phyloP scores from a whole-genome alignment of 1,140 invertebrate species.

The Calosoma granatense region DNA sequence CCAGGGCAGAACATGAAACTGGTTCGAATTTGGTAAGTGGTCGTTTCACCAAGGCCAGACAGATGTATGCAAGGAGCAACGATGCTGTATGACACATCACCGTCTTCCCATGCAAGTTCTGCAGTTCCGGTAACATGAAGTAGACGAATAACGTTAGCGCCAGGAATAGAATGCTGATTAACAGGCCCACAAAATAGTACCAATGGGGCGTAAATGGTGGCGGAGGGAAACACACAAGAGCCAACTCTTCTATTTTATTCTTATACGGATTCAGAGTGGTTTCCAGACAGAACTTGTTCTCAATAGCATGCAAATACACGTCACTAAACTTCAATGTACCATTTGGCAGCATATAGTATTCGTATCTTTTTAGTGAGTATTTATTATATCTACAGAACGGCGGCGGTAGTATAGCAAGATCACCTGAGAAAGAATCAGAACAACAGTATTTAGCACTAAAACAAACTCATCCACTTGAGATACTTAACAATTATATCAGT shows the following conservation, averaged over 20 bases:
- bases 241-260: background rate
- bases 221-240: background rate
- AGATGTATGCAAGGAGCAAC: background rate
- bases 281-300: background rate
- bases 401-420: background rate
- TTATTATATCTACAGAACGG: background rate
- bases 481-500: too few relatives aligned
- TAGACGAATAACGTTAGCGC: background rate
- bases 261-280: background rate
- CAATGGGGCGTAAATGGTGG: background rate
- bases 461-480: too few relatives aligned
- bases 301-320: too few relatives aligned
- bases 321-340: background rate
- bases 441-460: too few relatives aligned
- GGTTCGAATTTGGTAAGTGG: too few relatives aligned
- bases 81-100: slow-evolving; percentile 3
- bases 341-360: background rate
- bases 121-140: background rate
- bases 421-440: background rate
- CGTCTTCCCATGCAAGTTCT: background rate
- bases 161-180: background rate
- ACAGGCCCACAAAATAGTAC: background rate
- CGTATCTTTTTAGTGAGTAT: background rate
- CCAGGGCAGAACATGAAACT: too few relatives aligned
- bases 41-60: too few relatives aligned